These are phyloP conservation scores for Epizoanthus scotinus DNA, from an alignment of 92 coral and sea anemone genomes.

Conservation along the genomic window DNA sequence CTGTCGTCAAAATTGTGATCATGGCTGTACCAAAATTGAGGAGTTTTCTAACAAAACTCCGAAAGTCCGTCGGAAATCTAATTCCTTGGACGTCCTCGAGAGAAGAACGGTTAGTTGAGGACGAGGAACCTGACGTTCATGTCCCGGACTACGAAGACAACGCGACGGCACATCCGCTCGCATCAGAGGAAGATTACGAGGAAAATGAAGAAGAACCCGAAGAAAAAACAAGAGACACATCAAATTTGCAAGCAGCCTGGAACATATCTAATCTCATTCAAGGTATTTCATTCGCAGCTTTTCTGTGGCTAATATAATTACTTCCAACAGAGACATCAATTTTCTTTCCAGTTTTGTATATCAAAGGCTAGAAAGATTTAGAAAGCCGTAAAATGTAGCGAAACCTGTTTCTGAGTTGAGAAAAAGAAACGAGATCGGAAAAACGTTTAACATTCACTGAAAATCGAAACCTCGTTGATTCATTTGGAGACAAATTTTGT, in stretches of 20 bases:
- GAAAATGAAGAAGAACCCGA: slow-evolving; percentile 34
- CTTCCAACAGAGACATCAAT: background rate
- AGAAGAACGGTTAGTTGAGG: background rate
- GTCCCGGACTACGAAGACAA: slow-evolving; percentile 49
- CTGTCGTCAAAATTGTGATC: background rate
- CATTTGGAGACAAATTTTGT: too few species aligned
- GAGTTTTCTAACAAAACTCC: slow-evolving; percentile 3
- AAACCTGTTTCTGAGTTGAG: too few species aligned
- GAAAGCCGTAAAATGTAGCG: too few species aligned
- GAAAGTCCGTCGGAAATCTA: slow-evolving; percentile 8
- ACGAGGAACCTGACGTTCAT: slow-evolving; percentile 49
- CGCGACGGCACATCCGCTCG: slow-evolving; percentile 7
- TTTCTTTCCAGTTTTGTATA: background rate
- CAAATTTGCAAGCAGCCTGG: slow-evolving; percentile 96
- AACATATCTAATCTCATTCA: slow-evolving; percentile 90
- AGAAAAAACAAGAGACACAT: slow-evolving; percentile 63
- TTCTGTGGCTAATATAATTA: background rate
- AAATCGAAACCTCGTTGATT: too few species aligned
- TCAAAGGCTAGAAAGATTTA: too few species aligned
- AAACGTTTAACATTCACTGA: too few species aligned
- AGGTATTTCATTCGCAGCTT: slow-evolving; percentile 55
- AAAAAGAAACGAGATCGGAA: too few species aligned
- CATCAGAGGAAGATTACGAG: slow-evolving; percentile 47
- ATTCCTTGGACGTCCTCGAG: background rate
- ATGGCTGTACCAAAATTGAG: slow-evolving; percentile 33